Evolutionary conservation across 1,140 invertebrate genomes (phyloP), one percentile per base, ranked within the genome.

Genomic region (Pectinophora gossypiella): DNA sequence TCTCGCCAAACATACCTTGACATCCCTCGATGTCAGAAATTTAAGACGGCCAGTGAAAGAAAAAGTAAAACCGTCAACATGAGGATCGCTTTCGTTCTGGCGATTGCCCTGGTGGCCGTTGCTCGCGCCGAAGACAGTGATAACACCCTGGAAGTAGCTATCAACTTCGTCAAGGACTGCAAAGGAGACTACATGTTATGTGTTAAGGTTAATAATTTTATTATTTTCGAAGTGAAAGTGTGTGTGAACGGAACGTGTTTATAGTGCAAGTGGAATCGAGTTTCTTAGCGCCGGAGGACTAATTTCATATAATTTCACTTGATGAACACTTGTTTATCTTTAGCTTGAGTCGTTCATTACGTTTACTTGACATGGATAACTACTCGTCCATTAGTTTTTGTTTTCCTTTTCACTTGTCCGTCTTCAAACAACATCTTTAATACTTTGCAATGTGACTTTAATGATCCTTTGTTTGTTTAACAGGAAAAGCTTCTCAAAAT

Each of bases 401-500:
- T 54, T 68, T 82, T 64, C n/a, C 27, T 32, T 32, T 32, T 32
- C 27, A 32, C n/a, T 32, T 1, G n/a, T 2, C 1, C 27, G n/a
- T n/a, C n/a, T n/a, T n/a, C n/a, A 32, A 1, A 9, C n/a, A n/a
- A 10, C 22, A 23, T 23, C 7, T 9, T 32, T 1, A 12, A 3
- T 3, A 9, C 7, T 32, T 32, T 32, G n/a, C 38, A 40, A 40
- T 15, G 7, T 27, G 12, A 51, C 23, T 35, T 46, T 44, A 49
- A 55, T 21, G 13, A 44, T 40, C 38, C 7, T 47, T 53, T 19
- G 61, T 66, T 63, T 56, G 36, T 51, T 69, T 81, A 62, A 49
- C 82, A 87, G 84, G 84, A 87, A 55, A 87, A 81, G 65, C 36
- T 85, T 54, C 70, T 87, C 51, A 73, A 56, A 43, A 85, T 85